These are phyloP conservation scores for Sebastes umbrosus DNA, from an alignment of 2,797 vertebrate genomes.

Conservation along the genomic window DNA sequence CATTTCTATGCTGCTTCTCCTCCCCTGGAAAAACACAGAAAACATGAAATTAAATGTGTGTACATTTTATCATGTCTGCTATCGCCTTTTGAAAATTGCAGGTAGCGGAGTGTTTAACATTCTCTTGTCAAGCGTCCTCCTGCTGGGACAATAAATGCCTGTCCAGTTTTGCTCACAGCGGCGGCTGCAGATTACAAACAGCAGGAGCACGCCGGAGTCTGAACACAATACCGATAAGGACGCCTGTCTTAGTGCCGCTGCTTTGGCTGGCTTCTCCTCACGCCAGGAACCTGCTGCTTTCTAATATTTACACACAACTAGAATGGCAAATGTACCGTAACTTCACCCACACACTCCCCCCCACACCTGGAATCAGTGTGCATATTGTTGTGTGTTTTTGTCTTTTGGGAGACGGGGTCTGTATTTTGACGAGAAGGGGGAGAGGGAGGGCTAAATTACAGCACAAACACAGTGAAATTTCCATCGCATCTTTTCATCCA, in stretches of 20 bases:
- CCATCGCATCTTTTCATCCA: conserved; percentile 67
- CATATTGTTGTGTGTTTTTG: conserved; percentile 59
- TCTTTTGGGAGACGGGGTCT: conserved; percentile 47
- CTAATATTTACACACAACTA: conserved; percentile 99
- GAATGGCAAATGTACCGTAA: conserved; percentile 87
- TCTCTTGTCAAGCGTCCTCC: conserved; percentile 94
- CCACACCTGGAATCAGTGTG: conserved; percentile 73
- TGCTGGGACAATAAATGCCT: conserved; percentile 98
- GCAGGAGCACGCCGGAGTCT: conserved; percentile 89
- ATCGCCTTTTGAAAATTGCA: conserved; percentile 92
- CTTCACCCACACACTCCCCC: conserved; percentile 48
- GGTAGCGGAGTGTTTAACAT: conserved; percentile 94
- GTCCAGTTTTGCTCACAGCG: conserved; percentile 98
- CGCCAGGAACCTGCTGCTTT: conserved; percentile 93
- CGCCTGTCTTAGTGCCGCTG: conserved; percentile 89
- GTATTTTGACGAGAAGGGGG: conserved; percentile 33
- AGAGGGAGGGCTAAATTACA: conserved; percentile 65
- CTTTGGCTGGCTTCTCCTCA: conserved; percentile 92
- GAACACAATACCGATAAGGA: conserved; percentile 97
- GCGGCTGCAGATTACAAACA: conserved; percentile 98
- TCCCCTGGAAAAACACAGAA: conserved; percentile 32
- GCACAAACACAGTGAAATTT: conserved; percentile 75
- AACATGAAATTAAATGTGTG: conserved; percentile 80
- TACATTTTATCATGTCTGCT: conserved; percentile 88
- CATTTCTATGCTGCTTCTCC: conserved; percentile 19